Evolutionary conservation across 2,888 invertebrate species (phyloP), one percentile per base, ranked within the genome.

Genomic region (Parasteatoda lunata): DNA sequence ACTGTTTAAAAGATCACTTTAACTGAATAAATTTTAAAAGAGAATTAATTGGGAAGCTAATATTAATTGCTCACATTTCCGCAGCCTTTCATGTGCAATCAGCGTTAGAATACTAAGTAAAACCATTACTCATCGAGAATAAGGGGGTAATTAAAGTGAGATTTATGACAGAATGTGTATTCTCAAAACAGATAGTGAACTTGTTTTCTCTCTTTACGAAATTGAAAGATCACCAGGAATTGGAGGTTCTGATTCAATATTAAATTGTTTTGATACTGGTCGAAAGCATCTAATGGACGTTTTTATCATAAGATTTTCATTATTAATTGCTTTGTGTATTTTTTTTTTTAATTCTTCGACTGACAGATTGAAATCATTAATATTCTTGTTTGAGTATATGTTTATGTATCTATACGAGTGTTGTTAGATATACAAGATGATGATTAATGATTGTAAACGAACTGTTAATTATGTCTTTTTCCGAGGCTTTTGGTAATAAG

Each of bases 31-130:
- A 45, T 30, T 54, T n/a, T 59, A 13, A 65, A 15, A 51, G 68
- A 49, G 54, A 68, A 77, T 68, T 51, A 77, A 77, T 80, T 3
- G 54, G 54, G 54, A 54, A 8, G 54, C 59, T 45, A 15, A 65
- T 84, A 84, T 84, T 84, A 84, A 84, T 84, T 77, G 83, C 83
- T 52, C 77, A 72, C 54, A 68, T 77, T 84, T 84, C 79, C 64
- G 52, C 72, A 48, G 72, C 77, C 47, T 77, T 49, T 49, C 59
- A 52, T 13, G 13, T 59, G 69, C 78, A 70, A 81, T 73, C 45
- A 66, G 54, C 69, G 64, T 54, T 71, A 72, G 83, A 69, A 72
- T 73, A 66, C 66, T 52, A 66, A 77, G 73, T 51, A 71, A 72
- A 77, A 11, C 72, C 83, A 84, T 84, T 84, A 77, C 77, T 84